Base-by-base conservation (phyloP, 1,140 invertebrate species). In the Penaeus japonicus region DNA sequence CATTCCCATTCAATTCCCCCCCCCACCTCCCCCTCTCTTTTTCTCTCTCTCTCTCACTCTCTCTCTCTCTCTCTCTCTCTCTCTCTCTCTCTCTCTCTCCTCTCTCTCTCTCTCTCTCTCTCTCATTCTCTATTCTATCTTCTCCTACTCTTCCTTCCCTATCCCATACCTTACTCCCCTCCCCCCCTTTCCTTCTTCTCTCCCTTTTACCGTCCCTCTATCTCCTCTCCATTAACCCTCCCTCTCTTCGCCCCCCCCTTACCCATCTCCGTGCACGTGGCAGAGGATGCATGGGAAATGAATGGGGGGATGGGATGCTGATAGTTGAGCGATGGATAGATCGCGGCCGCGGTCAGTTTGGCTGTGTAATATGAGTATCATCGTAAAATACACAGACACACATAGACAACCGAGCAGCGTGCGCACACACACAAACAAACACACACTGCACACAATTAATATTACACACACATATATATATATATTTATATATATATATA, bases 381-480 rank as follows among this genome's bases (percentile, higher is more conserved):
- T 10, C 39, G 12, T 47, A 47, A 47, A 47, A 47, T 12, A 47
- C 39, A 47, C 39, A 47, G 5, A 47, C 2, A 47, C 39, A 47
- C 39, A 47, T 12, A 47, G n/a, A n/a, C n/a, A n/a, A n/a, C n/a
- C n/a, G n/a, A n/a, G n/a, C n/a, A n/a, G n/a, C 39, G 12, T 10
- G 7, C 5, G 0, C 5, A 47, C 3, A 30, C 32, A n/a, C 32
- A 30, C 27, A 32, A 18, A 73, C 32, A 17, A 24, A 82, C 79
- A 82, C 79, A 82, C 30, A 82, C 79, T n/a, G n/a, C n/a, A n/a
- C n/a, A n/a, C n/a, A n/a, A n/a, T n/a, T n/a, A n/a, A n/a, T n/a
- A n/a, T n/a, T n/a, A 82, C 54, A 82, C 79, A 59, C 27, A 59
- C 53, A 82, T 30, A n/a, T n/a, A n/a, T n/a, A n/a, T n/a, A n/a